Base-by-base conservation (phyloP, 2,797 vertebrate species). In the Syngnathus acus region DNA sequence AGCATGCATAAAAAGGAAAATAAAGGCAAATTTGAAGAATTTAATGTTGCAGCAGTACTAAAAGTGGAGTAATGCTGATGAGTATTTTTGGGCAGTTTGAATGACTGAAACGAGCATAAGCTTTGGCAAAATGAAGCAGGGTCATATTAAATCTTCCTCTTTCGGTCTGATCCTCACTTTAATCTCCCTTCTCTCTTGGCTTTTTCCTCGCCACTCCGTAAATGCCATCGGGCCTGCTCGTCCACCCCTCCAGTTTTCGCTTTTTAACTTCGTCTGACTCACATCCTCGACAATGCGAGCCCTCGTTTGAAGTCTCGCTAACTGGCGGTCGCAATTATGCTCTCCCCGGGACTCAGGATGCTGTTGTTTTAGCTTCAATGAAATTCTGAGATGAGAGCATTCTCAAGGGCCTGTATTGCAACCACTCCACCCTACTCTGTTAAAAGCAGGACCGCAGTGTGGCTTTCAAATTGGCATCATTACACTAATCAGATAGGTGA, bases 71-170 rank as follows among this genome's bases (percentile, higher is more conserved):
- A 72, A 50, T 78, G 78, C 74, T 78, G 77, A 79, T 73, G 74
- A 82, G 75, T 59, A 65, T 75, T 73, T 62, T 54, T 55, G 53
- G 40, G 43, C 32, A 32, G 77, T 68, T 60, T 70, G 69, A 60
- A 69, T 59, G 23, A 53, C 72, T 45, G 63, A 64, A 74, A 79
- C 77, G 73, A 86, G 81, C 72, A 72, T 84, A 81, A 85, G 78
- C 83, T 88, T 74, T 73, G 72, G 80, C 74, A 82, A 87, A 86
- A 85, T 78, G 82, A 71, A 40, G 58, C 68, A 73, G 78, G 80
- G 72, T 84, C 85, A 85, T 75, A 67, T 73, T 73, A 82, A 87
- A 83, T 84, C 83, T 77, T 64, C 70, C 50, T 9, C 50, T 78
- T 70, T 73, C 65, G 70, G 72, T 50, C 26, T 13, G 78, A 76